phyloP scores from a whole-genome alignment of 2,113 vertebrate genomes.

The Ondatra zibethicus region DNA sequence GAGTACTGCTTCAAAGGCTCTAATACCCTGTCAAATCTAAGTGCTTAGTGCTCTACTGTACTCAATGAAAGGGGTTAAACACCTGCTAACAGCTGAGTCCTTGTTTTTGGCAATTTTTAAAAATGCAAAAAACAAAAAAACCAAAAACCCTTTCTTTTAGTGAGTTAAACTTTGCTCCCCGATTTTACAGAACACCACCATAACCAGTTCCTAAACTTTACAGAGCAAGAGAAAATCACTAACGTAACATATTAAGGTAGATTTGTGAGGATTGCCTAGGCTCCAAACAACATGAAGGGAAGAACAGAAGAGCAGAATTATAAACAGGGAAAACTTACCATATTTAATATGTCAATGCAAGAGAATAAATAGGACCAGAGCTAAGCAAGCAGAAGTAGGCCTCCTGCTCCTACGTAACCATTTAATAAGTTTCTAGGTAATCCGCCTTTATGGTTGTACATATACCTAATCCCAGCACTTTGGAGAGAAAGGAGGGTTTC shows the following conservation, averaged over 20 bases:
- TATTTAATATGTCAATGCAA: background rate
- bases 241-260: background rate
- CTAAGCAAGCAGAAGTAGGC: slow-evolving; percentile 3
- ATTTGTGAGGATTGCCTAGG: background rate
- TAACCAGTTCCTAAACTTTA: slow-evolving; percentile 43
- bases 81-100: background rate
- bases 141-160: background rate
- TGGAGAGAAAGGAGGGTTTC: background rate
- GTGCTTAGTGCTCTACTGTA: background rate
- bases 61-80: background rate
- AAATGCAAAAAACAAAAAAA: background rate
- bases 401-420: background rate
- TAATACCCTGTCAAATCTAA: background rate
- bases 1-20: background rate
- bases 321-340: slow-evolving; percentile 1
- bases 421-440: background rate
- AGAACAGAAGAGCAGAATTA: background rate
- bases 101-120: slow-evolving; percentile 21
- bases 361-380: background rate
- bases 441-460: background rate
- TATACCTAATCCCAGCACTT: background rate
- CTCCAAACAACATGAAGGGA: background rate
- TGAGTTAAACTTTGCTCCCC: background rate
- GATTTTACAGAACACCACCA: slow-evolving; percentile 13
- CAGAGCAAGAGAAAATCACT: background rate